phyloP scores from a whole-genome alignment of 30 jellyfish, hydroid and myxozoan species.

The Hydra vulgaris region DNA sequence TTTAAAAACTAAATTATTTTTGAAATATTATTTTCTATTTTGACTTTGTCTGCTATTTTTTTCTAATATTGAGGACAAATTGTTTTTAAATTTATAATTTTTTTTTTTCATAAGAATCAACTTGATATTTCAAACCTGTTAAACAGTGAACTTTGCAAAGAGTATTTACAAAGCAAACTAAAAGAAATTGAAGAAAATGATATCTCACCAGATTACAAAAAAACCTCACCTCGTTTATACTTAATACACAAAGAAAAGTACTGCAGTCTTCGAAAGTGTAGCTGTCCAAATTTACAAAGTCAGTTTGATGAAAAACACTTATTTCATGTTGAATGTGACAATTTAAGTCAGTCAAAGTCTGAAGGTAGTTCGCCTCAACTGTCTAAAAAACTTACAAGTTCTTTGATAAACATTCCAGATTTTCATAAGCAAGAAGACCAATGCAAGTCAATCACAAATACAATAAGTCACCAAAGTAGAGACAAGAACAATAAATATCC shows the following conservation, averaged over 20 bases:
- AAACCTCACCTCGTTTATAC: not conserved
- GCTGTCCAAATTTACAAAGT: not conserved
- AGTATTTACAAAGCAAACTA: constrained; percentile 18
- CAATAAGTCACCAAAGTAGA: not conserved
- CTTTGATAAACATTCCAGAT: not conserved
- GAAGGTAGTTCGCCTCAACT: not conserved
- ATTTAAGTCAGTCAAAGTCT: not conserved
- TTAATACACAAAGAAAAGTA: not conserved
- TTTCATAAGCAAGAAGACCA: not conserved
- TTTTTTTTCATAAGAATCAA: no score
- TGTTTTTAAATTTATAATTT: no score
- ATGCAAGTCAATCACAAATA: not conserved
- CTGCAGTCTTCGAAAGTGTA: not conserved
- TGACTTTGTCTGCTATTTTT: no score
- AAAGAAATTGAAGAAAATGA: not conserved
- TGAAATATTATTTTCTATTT: no score
- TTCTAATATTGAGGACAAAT: no score
- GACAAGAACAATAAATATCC: not conserved
- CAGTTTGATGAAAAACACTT: not conserved
- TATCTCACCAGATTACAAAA: not conserved
- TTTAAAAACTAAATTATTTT: no score
- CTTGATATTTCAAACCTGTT: constrained; percentile 12
- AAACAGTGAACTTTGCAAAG: constrained; percentile 15
- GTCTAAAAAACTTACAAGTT: no score
- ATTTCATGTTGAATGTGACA: not conserved